Evolutionary conservation across 2,797 vertebrate species (phyloP), one percentile per base, ranked within the genome.

Genomic region (Staurois parvus): DNA sequence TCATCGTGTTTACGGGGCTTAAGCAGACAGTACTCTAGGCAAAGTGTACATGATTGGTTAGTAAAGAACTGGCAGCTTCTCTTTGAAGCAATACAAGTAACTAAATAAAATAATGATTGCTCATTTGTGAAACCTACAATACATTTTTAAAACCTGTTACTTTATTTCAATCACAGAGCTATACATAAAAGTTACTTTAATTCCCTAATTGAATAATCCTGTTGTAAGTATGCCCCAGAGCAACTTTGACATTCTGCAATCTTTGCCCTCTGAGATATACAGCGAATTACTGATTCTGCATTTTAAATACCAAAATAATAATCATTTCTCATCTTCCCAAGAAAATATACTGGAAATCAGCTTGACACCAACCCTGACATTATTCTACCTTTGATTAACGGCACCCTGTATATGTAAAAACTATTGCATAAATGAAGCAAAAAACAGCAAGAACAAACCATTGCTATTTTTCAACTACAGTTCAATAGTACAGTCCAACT

Each of bases 381-480:
- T 69, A 40, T 69, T 69, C 29, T 68, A 12, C 40, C 48, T 52
- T 69, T 67, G 73, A 76, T 52, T 83, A 75, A 82, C 40, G 30
- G 19, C 59, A 83, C 42, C 37, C 30, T 83, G 74, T 76, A 17
- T 66, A 74, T 26, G 64, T 74, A 37, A n/a, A 82, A 75, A 30
- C 26, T 68, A 76, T 67, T 76, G 76, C 42, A 48, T 68, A 24
- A 68, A 76, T 68, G 37, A 83, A 67, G 81, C 56, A 74, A 62
- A 29, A 64, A 75, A 75, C 32, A 48, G 7, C 11, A 59, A 24
- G 11, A 59, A 8, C 2, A 59, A 24, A 59, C 7, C 52, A n/a
- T 21, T 59, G 0, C 8, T 24, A 59, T 59, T 24, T 59, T 59
- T 59, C 19, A 19, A 56, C 48, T 6, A 21, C 4, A 37, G 37